These are phyloP conservation scores for Cololabis saira DNA, from an alignment of 2,113 vertebrate species.

Conservation along the genomic window DNA sequence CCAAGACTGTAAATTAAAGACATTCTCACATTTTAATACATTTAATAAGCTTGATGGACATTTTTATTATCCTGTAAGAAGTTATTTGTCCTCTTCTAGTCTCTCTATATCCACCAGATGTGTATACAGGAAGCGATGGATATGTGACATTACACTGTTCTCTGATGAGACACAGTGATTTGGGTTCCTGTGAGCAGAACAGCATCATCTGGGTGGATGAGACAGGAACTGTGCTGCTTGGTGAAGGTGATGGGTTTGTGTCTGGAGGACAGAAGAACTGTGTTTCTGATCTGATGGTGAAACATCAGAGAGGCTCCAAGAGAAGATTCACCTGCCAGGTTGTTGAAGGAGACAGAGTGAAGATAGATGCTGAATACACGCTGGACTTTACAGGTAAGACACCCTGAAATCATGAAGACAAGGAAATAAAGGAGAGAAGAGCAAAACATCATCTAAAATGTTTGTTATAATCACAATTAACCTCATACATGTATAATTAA, in stretches of 20 bases:
- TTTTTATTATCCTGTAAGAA: no score
- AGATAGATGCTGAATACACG: conserved; percentile 17
- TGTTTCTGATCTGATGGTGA: conserved; percentile 20
- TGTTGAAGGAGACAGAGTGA: rapidly evolving
- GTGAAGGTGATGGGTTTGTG: not conserved
- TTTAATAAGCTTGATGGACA: no score
- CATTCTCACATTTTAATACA: no score
- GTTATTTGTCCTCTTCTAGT: conserved; percentile 21
- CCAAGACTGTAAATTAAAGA: no score
- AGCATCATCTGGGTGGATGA: conserved; percentile 33
- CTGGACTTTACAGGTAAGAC: conserved; percentile 2
- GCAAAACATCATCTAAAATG: not conserved
- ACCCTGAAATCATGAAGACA: not conserved
- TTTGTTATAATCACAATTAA: not conserved
- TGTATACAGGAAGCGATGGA: not conserved
- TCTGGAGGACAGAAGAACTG: not conserved
- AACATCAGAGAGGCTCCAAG: not conserved
- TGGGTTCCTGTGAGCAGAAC: rapidly evolving
- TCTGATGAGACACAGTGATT: rapidly evolving
- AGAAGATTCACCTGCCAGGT: conserved; percentile 44
- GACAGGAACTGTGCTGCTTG: not conserved
- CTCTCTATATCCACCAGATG: not conserved
- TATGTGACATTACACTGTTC: conserved; percentile 27
- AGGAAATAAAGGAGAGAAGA: no score
- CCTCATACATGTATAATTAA: not conserved